These are phyloP conservation scores for Diachrysia chrysitis DNA, from an alignment of 2,888 invertebrate species.

Conservation along the genomic window DNA sequence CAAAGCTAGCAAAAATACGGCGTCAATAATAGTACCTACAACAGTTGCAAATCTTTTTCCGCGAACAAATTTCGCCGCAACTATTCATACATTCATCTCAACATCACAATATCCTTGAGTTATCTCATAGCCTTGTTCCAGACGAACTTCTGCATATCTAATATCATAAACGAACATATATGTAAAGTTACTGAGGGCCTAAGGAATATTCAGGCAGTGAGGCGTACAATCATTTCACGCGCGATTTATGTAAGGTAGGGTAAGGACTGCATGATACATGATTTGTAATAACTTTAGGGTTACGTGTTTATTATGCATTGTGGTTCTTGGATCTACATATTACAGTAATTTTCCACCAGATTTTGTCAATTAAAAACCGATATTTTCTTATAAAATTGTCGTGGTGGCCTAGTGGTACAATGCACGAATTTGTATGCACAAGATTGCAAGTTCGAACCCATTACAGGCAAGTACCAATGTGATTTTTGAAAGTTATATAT, in stretches of 20 bases:
- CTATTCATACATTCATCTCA: background rate
- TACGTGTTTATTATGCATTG: conserved; percentile 14
- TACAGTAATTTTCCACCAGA: background rate
- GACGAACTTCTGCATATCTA: background rate
- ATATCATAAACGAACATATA: conserved; percentile 11
- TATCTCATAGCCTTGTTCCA: conserved; percentile 2
- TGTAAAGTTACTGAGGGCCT: conserved; percentile 20
- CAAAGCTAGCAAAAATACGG: background rate
- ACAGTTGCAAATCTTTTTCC: background rate
- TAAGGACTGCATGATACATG: conserved; percentile 55
- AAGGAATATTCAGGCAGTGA: conserved; percentile 52
- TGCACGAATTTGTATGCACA: no score
- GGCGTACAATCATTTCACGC: conserved; percentile 66
- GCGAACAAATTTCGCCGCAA: background rate
- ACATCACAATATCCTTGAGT: conserved; percentile 3
- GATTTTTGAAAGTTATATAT: no score
- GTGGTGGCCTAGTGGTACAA: no score
- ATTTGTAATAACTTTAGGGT: conserved; percentile 17
- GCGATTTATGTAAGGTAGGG: conserved; percentile 65
- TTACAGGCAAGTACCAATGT: no score
- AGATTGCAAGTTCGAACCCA: no score
- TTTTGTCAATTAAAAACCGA: no score
- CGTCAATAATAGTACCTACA: background rate
- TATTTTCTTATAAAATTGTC: no score
- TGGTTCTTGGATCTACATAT: conserved; percentile 12